These are phyloP conservation scores for Pimephales promelas DNA, from an alignment of 2,113 vertebrate genomes.

Conservation along the genomic window DNA sequence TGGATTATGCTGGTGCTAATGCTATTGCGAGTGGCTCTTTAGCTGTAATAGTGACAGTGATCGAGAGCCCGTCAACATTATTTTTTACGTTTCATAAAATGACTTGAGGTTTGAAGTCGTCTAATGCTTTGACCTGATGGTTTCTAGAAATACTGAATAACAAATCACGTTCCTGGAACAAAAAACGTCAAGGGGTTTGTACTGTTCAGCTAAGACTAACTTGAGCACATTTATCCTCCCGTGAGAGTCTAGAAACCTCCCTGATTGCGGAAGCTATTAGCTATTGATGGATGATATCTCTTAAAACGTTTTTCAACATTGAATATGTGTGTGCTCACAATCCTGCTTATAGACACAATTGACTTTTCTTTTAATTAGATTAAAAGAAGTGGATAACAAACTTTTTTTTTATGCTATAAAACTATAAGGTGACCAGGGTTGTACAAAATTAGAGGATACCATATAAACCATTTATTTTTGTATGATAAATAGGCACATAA, in stretches of 20 bases:
- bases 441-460: neutral
- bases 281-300: neutral
- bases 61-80: neutral
- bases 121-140: neutral
- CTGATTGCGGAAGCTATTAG: constrained; percentile 16
- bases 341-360: no score
- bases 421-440: neutral
- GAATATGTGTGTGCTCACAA: neutral
- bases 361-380: neutral
- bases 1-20: neutral
- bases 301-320: neutral
- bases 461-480: neutral
- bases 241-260: neutral
- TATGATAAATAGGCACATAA: neutral
- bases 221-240: neutral
- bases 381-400: neutral
- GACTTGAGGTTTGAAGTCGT: neutral
- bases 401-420: neutral
- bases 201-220: neutral
- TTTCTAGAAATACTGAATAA: neutral
- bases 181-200: neutral
- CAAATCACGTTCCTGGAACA: neutral
- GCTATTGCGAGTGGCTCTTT: no score
- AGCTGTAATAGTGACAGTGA: neutral
- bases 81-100: neutral